Evolutionary conservation across 1,140 invertebrate species (phyloP), one percentile per base, ranked within the genome.

Genomic region (Cheumatopsyche charites): DNA sequence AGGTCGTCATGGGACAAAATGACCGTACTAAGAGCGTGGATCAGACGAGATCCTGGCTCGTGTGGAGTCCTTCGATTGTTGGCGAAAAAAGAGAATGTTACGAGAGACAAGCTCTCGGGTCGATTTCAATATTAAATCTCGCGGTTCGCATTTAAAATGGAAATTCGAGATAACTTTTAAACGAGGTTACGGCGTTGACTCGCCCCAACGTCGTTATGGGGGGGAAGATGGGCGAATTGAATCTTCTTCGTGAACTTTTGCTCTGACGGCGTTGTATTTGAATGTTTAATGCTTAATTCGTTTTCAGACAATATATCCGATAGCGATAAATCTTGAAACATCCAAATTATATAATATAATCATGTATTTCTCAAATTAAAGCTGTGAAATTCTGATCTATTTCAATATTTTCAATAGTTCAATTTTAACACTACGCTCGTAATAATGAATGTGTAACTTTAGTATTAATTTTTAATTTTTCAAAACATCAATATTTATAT

Each of bases 131-230:
- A 43, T 11, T 41, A 41, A 72, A 58, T 72, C 70, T 67, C 49
- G 41, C 41, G 63, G 43, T 47, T 15, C 62, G 45, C 36, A 66
- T 72, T 66, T 66, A 67, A 66, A 72, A 72, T 72, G 70, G 62
- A 72, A 72, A 72, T 71, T 65, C 49, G 62, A 71, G 70, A 70
- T 70, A 71, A 71, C 70, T 72, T 72, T 72, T 72, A 72, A 67
- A 72, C 65, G 63, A 67, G 62, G 52, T 72, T 72, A 72, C 65
- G 25, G 42, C 29, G 47, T 49, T 66, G 62, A 72, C 70, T 65
- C 47, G 26, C 15, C 41, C 62, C 65, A 72, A 72, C 55, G 52
- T 72, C 70, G 43, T 72, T 72, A 72, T 17, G 21, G 15, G 63
- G 70, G 29, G n/a, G n/a, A n/a, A 36, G 29, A 36, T 36, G 29